Base-by-base conservation (phyloP, 2,888 invertebrate species). In the Cryptops parisi region DNA sequence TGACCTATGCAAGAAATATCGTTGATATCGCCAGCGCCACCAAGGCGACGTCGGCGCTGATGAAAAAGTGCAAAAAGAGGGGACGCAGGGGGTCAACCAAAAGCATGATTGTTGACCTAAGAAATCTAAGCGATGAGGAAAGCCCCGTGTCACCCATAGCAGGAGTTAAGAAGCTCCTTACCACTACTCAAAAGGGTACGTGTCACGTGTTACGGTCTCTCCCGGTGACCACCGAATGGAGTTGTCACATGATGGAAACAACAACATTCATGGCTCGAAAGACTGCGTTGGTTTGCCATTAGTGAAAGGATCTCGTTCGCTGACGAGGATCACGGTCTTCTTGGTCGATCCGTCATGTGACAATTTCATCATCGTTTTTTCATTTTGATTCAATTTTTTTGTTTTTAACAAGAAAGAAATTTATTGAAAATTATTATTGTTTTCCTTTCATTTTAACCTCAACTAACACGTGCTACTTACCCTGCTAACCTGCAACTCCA, bases 151-250 rank as follows among this genome's bases (percentile, higher is more conserved):
- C 44, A 5, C 44, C 51, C 19, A 26, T 44, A 19, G 44, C 44
- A 17, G 43, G 17, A 6, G 26, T 51, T 24, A 51, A 26, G 51
- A 51, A 51, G 51, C 26, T 51, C 6, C 51, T 51, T 38, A 43
- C 43, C n/a, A 25, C 41, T 12, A 41, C 51, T 17, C 44, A 23
- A 15, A 51, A 51, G 51, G 51, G 51, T 51, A 51, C 27, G 51
- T 51, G 51, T 43, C 51, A 51, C 51, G 51, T 51, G 51, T 51
- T 51, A 47, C 15, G n/a, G n/a, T n/a, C n/a, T n/a, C n/a, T n/a
- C n/a, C n/a, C n/a, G n/a, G n/a, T n/a, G n/a, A n/a, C n/a, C n/a
- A n/a, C n/a, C n/a, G n/a, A n/a, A n/a, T n/a, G n/a, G n/a, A n/a
- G n/a, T n/a, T n/a, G n/a, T n/a, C n/a, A n/a, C n/a, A n/a, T n/a